Evolutionary conservation across 2,113 vertebrate species (phyloP), one percentile per base, ranked within the genome.

Genomic region (Malurus cyaneus): DNA sequence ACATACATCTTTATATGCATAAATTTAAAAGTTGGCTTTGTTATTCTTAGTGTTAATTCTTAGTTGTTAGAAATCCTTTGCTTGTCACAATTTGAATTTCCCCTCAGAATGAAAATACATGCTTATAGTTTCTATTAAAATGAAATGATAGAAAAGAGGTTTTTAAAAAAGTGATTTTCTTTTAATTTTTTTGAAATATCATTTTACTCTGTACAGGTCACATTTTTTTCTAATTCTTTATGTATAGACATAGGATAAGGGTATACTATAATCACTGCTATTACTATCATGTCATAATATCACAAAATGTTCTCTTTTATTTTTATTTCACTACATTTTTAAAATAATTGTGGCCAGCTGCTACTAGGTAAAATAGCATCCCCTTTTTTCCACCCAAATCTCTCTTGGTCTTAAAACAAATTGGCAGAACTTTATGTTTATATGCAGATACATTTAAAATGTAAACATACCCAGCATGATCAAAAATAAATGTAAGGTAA

Each of bases 181-280:
- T 4, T 6, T 50, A 31, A 3, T 6, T 59, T 31, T 87, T 81
- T 77, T n/a, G 0, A 54, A 74, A 61, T 54, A 29, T 0, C 3
- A 1, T 64, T 88, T 85, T 24, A 5, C 8, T 85, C 9, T 26
- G 4, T 50, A 41, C 8, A 9, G 26, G 9, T 50, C 7, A n/a
- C 2, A n/a, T 15, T 32, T 79, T 72, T 81, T 78, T 34, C 21
- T 46, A 49, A 39, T 77, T 91, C 19, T 80, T 83, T 47, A 9
- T 42, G 9, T 53, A 39, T 39, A 39, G 39, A 39, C 39, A 39
- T 39, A 50, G 23, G 24, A 8, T 20, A 34, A 50, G 23, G 24
- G 9, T 20, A 34, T 42, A 6, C 3, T 49, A 6, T 49, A 25
- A 31, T 14, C 24, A 42, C 14, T 72, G 28, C 8, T 67, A 44